Base-by-base conservation (phyloP, 2,888 invertebrate species). In the Micoletzkya japonica region DNA sequence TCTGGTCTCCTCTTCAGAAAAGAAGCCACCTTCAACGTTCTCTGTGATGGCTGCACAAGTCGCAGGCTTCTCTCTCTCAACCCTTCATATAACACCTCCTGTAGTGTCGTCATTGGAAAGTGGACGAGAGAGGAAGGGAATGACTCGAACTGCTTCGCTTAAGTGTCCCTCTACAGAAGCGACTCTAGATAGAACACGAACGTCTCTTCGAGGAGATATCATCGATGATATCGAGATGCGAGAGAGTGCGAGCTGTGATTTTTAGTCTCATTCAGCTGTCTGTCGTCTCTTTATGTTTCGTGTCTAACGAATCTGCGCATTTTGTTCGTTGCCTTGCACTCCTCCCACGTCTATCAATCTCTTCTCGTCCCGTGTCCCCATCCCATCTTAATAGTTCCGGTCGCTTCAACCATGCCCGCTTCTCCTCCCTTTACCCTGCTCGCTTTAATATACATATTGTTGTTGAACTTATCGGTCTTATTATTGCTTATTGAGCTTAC, bases 241-340 rank as follows among this genome's bases (percentile, higher is more conserved):
- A 44, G 72, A 72, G 49, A 68, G 69, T 37, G 72, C 57, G 30
- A 72, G 72, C 44, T 72, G 72, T 70, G 70, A 72, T 32, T 72
- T 72, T 39, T 72, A n/a, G 69, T 49, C n/a, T n/a, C 26, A n/a
- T 32, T 49, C 37, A 54, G 2, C n/a, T 4, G 3, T 24, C 2
- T n/a, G 14, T n/a, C 50, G n/a, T n/a, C n/a, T n/a, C n/a, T n/a
- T n/a, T n/a, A n/a, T n/a, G n/a, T n/a, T n/a, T n/a, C n/a, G n/a
- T n/a, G n/a, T n/a, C n/a, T n/a, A n/a, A n/a, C n/a, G n/a, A n/a
- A n/a, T n/a, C n/a, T n/a, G n/a, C n/a, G n/a, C n/a, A n/a, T n/a
- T n/a, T n/a, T n/a, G n/a, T n/a, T n/a, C n/a, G n/a, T n/a, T n/a
- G n/a, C n/a, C n/a, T n/a, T n/a, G n/a, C n/a, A n/a, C n/a, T n/a